phyloP scores from a whole-genome alignment of 1,140 invertebrate species.

The Lepidurus packardi region DNA sequence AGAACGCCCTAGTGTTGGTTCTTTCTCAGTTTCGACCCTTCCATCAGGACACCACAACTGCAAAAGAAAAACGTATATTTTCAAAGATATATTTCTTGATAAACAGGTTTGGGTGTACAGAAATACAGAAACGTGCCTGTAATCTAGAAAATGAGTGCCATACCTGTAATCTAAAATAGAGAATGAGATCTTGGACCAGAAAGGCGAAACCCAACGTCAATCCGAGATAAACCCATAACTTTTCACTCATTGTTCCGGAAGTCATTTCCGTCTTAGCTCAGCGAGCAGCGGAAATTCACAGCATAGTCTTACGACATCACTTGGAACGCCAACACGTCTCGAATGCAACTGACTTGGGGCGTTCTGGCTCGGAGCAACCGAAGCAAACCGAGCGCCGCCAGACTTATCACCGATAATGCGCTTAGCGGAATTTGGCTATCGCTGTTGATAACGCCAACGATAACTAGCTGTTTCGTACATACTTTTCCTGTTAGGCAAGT shows the following conservation, averaged over 20 bases:
- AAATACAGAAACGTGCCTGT: no score
- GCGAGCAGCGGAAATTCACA: background rate
- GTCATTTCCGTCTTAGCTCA: background rate
- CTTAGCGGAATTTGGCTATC: no score
- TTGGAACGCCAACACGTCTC: background rate
- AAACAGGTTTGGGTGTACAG: background rate
- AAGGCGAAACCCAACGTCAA: background rate
- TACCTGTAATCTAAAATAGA: constrained; percentile 5
- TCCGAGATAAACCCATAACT: background rate
- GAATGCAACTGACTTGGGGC: background rate
- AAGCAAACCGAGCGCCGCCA: background rate
- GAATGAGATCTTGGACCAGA: background rate
- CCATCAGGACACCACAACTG: background rate
- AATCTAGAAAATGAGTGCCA: no score
- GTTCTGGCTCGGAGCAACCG: background rate
- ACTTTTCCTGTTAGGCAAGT: no score
- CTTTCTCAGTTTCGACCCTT: background rate
- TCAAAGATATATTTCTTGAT: no score
- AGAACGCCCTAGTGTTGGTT: background rate
- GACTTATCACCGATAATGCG: background rate
- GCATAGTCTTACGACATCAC: background rate
- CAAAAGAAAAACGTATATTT: background rate
- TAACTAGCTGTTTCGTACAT: no score
- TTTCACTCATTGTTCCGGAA: background rate
- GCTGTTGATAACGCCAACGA: no score